phyloP scores from a whole-genome alignment of 2,797 vertebrate genomes.

The Lophius americanus region DNA sequence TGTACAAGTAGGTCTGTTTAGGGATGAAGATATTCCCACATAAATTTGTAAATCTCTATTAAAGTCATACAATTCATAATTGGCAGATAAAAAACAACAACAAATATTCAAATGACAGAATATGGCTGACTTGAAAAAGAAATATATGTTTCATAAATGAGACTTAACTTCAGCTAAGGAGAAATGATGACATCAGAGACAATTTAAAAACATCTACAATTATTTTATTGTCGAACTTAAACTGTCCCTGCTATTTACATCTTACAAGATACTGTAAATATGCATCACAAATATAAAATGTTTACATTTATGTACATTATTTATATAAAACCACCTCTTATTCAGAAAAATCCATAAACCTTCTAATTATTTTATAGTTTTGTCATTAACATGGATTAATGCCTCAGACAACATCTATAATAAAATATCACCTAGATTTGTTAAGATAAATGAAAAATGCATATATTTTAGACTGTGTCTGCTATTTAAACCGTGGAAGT shows the following conservation, averaged over 20 bases:
- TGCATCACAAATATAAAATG: conserved; percentile 80
- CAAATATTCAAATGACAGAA: not conserved
- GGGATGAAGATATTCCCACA: not conserved
- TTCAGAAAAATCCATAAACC: conserved; percentile 60
- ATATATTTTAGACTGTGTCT: conserved; percentile 35
- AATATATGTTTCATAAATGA: not conserved
- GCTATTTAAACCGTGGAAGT: conserved; percentile 25
- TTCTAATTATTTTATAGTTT: conserved; percentile 51
- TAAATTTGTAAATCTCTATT: not conserved
- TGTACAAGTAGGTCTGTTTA: too few species aligned
- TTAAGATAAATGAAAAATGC: conserved; percentile 36
- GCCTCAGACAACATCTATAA: conserved; percentile 43
- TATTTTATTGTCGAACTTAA: conserved; percentile 85
- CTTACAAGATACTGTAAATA: conserved; percentile 81
- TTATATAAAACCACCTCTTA: conserved; percentile 71
- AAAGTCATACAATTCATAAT: not conserved
- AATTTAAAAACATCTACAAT: conserved; percentile 80
- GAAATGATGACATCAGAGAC: conserved; percentile 54
- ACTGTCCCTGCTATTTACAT: conserved; percentile 84
- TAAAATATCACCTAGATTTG: conserved; percentile 42
- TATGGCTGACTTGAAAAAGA: not conserved
- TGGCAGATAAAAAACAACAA: not conserved
- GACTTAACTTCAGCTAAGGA: not conserved
- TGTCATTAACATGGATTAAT: conserved; percentile 47
- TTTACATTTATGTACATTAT: conserved; percentile 84